These are phyloP conservation scores for Chaenodraco wilsoni DNA, from an alignment of 2,797 vertebrate genomes.

Conservation along the genomic window DNA sequence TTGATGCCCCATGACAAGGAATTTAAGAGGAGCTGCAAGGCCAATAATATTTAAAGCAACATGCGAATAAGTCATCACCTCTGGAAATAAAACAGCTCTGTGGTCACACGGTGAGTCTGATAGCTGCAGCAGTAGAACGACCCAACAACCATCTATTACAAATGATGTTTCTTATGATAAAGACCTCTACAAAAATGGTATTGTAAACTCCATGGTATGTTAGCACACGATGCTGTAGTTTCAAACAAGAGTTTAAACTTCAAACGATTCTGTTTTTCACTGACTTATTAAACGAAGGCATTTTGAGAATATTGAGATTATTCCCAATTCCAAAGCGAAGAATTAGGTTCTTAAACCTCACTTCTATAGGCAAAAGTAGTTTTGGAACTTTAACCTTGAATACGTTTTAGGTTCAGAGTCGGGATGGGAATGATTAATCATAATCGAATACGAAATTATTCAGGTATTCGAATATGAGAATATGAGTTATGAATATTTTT, in stretches of 20 bases:
- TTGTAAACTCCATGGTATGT: not conserved
- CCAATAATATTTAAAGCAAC: constrained; percentile 73
- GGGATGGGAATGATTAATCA: too few species aligned
- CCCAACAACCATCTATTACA: constrained; percentile 14
- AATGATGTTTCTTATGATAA: not conserved
- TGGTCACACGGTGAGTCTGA: constrained; percentile 60
- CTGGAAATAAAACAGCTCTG: constrained; percentile 72
- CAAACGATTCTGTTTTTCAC: not conserved
- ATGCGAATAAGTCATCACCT: constrained; percentile 63
- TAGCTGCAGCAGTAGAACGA: constrained; percentile 30
- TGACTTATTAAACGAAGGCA: not conserved
- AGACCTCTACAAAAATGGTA: not conserved
- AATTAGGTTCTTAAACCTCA: not conserved
- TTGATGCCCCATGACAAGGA: constrained; percentile 78
- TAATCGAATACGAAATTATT: too few species aligned
- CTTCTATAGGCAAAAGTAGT: not conserved
- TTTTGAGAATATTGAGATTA: not conserved
- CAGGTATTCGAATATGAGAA: too few species aligned
- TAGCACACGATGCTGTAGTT: not conserved
- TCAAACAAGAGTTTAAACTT: not conserved
- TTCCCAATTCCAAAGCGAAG: not conserved
- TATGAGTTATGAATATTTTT: too few species aligned
- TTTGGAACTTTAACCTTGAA: not conserved
- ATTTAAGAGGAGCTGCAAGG: constrained; percentile 59
- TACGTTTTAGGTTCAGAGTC: not conserved